Evolutionary conservation across 2,797 vertebrate species (phyloP).

Genomic region (Chelidonichthys spinosus): DNA sequence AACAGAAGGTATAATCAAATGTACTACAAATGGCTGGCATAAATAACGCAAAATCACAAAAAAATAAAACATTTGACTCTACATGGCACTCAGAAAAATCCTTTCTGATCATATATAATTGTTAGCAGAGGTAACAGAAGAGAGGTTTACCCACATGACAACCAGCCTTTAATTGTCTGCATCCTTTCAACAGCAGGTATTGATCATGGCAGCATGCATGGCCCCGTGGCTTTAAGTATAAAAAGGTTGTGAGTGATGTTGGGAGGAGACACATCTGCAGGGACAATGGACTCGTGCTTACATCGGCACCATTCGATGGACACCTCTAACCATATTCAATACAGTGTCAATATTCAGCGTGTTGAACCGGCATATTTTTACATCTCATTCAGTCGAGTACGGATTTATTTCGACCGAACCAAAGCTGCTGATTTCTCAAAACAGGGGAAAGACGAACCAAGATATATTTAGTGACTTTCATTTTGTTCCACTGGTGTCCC

Average conservation of each 20-base stretch:
- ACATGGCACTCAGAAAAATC: background rate
- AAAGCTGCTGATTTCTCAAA: too few relatives aligned
- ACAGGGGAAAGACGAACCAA: too few relatives aligned
- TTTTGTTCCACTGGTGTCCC: background rate
- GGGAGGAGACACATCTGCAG: rapidly evolving
- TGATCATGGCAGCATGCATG: background rate
- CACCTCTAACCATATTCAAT: background rate
- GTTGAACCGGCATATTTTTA: too few relatives aligned
- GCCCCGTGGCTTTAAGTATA: background rate
- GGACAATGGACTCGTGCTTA: slow-evolving; percentile 11
- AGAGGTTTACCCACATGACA: background rate
- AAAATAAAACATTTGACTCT: background rate
- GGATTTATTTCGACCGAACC: too few relatives aligned
- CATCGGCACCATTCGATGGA: slow-evolving; percentile 21
- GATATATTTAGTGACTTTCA: too few relatives aligned
- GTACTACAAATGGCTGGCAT: background rate
- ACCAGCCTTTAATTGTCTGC: slow-evolving; percentile 1
- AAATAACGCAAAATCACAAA: background rate
- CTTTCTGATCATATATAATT: too few relatives aligned
- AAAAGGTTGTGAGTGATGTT: slow-evolving; percentile 21
- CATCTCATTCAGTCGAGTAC: too few relatives aligned
- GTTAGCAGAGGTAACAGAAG: background rate
- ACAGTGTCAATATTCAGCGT: background rate
- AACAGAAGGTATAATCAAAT: slow-evolving; percentile 11
- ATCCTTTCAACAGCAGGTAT: slow-evolving; percentile 5